Evolutionary conservation across 2,888 invertebrate species (phyloP).

Genomic region (Lasius fuliginosus): DNA sequence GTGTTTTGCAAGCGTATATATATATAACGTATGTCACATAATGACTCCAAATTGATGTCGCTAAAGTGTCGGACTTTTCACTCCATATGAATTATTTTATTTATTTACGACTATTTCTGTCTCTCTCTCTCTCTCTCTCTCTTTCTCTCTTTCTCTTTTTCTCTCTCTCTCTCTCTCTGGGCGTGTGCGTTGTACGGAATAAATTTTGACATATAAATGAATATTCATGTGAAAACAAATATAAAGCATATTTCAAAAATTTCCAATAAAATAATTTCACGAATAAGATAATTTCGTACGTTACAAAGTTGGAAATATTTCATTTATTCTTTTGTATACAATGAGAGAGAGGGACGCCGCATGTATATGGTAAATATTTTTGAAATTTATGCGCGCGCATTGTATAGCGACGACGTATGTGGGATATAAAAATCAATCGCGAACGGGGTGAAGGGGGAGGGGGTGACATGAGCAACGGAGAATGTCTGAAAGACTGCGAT

Average conservation of each 20-base stretch:
- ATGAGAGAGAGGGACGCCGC: neutral
- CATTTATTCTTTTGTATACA: slow-evolving; percentile 13
- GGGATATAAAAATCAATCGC: neutral
- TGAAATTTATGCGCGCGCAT: neutral
- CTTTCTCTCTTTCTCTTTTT: slow-evolving; percentile 3
- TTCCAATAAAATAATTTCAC: slow-evolving; percentile 32
- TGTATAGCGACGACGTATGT: neutral
- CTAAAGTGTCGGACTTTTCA: slow-evolving; percentile 31
- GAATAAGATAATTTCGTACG: slow-evolving; percentile 31
- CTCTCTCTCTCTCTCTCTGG: neutral
- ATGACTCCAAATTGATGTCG: slow-evolving; percentile 60
- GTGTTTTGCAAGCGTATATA: slow-evolving; percentile 36
- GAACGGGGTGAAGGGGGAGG: neutral
- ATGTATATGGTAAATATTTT: neutral
- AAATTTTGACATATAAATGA: slow-evolving; percentile 31
- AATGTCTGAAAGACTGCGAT: slow-evolving; percentile 58
- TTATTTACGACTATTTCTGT: slow-evolving; percentile 36
- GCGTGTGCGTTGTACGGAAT: slow-evolving; percentile 25
- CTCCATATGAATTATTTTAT: slow-evolving; percentile 41
- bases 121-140: neutral
- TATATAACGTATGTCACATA: slow-evolving; percentile 17
- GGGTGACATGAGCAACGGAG: slow-evolving; percentile 15
- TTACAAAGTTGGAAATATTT: slow-evolving; percentile 12
- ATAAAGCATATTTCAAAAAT: slow-evolving; percentile 25
- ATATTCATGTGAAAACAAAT: slow-evolving; percentile 32